Base-by-base conservation (phyloP, 2,888 invertebrate genomes). In the Stramonita haemastoma region DNA sequence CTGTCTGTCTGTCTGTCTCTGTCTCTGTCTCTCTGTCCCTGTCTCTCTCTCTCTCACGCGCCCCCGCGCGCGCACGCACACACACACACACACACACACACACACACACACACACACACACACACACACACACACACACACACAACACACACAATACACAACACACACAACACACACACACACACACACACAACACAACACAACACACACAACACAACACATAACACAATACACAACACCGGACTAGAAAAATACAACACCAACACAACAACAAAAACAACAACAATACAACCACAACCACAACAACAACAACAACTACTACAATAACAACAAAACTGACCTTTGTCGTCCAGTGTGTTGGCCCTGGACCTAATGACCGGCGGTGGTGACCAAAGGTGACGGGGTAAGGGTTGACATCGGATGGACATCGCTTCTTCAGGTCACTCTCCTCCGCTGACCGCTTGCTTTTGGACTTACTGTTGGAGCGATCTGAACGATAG, bases 381-480 rank as follows among this genome's bases (percentile, higher is more conserved):
- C 0, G 87, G 81, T 83, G 57, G 46, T 89, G 84, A n/a, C 88
- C 86, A 73, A 92, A 92, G 34, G 92, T 92, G 26, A 92, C 91
- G 19, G 92, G 92, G 79, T 92, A 92, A 19, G 92, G 92, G 87
- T 92, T 90, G 4, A 91, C 83, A 34, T 83, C 90, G 0, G 66
- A 84, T 22, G n/a, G 57, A n/a, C 29, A 34, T 22, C 5, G 22
- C 29, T 32, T 56, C 73, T 32, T 85, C 15, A 36, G 34, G 17
- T 19, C 73, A 46, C n/a, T 46, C 19, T 32, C 26, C 17, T 66
- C 73, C 57, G 79, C 29, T n/a, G 87, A 34, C 89, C 77, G 73
- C 86, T 89, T 87, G n/a, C 88, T 79, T 22, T 32, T 84, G 34
- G 91, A 86, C 77, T 87, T 86, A 15, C 87, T 70, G 66, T 86